Percentiles rank a stretch among this genome's conserved stretches.
These are phyloP conservation scores for Phymorhynchus buccinoides DNA, from an alignment of 1,140 invertebrate species.

Conservation along the genomic window DNA sequence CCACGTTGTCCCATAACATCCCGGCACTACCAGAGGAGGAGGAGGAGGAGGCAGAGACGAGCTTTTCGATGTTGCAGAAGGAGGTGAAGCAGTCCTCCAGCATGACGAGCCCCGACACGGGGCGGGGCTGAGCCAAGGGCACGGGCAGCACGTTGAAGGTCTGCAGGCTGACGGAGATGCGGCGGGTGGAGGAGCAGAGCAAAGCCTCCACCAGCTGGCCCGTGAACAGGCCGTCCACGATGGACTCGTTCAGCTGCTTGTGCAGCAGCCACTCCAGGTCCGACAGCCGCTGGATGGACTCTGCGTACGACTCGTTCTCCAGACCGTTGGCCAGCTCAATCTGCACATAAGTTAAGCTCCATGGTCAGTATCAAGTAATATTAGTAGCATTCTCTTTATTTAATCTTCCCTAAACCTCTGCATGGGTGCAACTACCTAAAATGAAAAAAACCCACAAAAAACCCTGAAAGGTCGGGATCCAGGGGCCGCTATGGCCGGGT, in stretches of 20 bases:
- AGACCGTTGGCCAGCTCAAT: conserved; percentile 69
- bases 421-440: too few relatives aligned
- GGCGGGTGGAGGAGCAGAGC: conserved; percentile 63
- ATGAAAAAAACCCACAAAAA: too few relatives aligned
- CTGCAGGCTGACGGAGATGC: conserved; percentile 69
- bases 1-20: background rate
- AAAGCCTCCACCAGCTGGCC: conserved; percentile 70
- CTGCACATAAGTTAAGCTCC: too few relatives aligned
- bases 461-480: too few relatives aligned
- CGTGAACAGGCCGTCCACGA: conserved; percentile 68
- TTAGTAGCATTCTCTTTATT: too few relatives aligned
- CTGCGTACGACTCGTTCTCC: conserved; percentile 68
- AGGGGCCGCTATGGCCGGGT: too few relatives aligned
- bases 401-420: too few relatives aligned
- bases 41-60: conserved; percentile 54
- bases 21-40: conserved; percentile 40
- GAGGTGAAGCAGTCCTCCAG: conserved; percentile 69
- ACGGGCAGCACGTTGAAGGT: conserved; percentile 70
- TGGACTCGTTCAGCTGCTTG: conserved; percentile 67
- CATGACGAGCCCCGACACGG: conserved; percentile 61
- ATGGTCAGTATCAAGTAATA: too few relatives aligned
- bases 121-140: conserved; percentile 60
- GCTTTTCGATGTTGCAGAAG: conserved; percentile 68
- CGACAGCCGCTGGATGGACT: conserved; percentile 68
- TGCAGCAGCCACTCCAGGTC: conserved; percentile 71